Percentiles rank a stretch among this genome's conserved stretches.
These are phyloP conservation scores for Cephalopterus ornatus DNA, from an alignment of 2,113 vertebrate genomes.

Conservation along the genomic window DNA sequence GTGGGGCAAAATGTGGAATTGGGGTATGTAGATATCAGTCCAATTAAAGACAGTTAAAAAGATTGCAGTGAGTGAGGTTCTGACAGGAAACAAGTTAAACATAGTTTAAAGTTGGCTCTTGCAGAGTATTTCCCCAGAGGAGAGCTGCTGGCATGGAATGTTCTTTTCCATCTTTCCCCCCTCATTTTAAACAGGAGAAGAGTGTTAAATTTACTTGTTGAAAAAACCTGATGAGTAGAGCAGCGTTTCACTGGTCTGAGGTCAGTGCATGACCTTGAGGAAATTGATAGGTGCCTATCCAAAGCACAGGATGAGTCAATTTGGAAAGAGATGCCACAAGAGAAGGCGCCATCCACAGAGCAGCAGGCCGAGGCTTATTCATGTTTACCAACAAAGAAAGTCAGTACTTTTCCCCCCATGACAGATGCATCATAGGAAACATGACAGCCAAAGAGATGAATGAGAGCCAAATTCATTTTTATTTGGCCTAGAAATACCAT, in stretches of 20 bases:
- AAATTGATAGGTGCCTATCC: not conserved
- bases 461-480: not conserved
- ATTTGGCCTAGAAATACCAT: not conserved
- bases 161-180: not conserved
- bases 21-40: not conserved
- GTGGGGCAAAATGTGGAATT: not conserved
- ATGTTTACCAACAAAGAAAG: not conserved
- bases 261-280: not conserved
- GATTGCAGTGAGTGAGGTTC: not conserved
- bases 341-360: not conserved
- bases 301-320: not conserved
- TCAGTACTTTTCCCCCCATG: not conserved
- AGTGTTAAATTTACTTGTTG: not conserved
- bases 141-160: not conserved
- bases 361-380: not conserved
- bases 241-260: not conserved
- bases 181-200: not conserved
- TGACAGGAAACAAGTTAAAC: not conserved
- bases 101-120: not conserved
- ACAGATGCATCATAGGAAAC: not conserved
- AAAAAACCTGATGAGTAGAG: not conserved
- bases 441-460: not conserved
- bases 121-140: not conserved
- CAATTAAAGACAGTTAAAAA: not conserved
- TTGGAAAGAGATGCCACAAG: not conserved